Base-by-base conservation (phyloP, 2,113 vertebrate species). In the Brienomyrus longianalis region DNA sequence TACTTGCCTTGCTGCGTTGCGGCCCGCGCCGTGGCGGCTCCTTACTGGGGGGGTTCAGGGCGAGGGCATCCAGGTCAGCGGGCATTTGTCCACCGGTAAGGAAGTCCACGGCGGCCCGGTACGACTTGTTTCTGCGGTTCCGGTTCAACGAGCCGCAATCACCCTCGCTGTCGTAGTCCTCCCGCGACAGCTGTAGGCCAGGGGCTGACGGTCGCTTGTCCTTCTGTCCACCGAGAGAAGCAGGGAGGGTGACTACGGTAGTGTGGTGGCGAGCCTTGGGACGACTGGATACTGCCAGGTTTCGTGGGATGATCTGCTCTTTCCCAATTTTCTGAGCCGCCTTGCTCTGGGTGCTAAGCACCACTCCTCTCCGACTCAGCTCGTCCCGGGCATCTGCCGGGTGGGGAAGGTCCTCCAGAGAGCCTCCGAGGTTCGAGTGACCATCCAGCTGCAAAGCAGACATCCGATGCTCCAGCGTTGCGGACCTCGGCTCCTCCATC, bases 121-220 rank as follows among this genome's bases (percentile, higher is more conserved):
- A 99, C 0, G 98, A 99, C 92, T 96, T 97, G 94, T 96, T 99
- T 92, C 98, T 95, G 74, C 98, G 95, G 91, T 98, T 99, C 54
- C 97, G 96, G 50, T 94, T 95, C 66, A 97, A 91, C 1, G 87
- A 0, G 0, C 94, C 95, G 0, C 94, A 95, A 0, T 93, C 91
- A 0, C 94, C 96, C 0, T 92, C 92, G 3, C 90, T 95, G 89
- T 98, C 96, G 6, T 95, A 95, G 89, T 96, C 95, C 0, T 98
- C 97, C 94, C 93, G 91, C 0, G 94, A 94, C 59, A 96, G 1
- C 11, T 95, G 88, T 3, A 96, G 92, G 0, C 89, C 91, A 90
- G 93, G 92, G 1, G 94, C 80, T 17, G 89, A 19, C 0, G 95
- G 88, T 0, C 93, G 85, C 1, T 90, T 92, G 90, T 59, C 90